A percentile compares a stretch with the other conserved stretches of the same genome.
Conservation (phyloP, 2,113 vertebrate species). For the Elephantulus edwardii region DNA sequence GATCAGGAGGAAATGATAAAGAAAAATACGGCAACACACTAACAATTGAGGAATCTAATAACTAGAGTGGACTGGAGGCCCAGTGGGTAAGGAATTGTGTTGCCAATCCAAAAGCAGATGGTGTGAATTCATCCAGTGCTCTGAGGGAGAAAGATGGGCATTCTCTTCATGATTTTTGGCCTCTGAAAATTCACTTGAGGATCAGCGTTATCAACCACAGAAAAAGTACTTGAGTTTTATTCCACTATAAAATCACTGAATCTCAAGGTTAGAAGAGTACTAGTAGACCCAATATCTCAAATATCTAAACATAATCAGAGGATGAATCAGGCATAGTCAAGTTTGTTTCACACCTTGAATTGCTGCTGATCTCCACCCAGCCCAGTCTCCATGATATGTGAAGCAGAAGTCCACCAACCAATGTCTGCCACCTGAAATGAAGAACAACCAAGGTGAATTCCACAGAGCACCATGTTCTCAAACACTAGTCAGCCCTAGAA, state of each 20-base stretch:
- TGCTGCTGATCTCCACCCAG: constrained; percentile 92
- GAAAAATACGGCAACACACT: background rate
- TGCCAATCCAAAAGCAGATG: too few species aligned
- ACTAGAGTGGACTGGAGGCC: too few species aligned
- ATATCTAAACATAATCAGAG: background rate
- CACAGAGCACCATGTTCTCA: background rate
- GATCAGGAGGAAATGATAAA: background rate
- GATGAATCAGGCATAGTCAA: background rate
- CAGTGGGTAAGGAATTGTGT: too few species aligned
- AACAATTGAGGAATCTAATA: background rate
- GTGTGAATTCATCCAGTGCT: too few species aligned
- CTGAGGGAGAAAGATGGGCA: too few species aligned
- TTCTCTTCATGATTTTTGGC: too few species aligned
- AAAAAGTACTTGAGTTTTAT: background rate
- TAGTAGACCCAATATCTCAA: background rate
- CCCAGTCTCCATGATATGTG: constrained; percentile 91
- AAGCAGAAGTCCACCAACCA: constrained; percentile 90
- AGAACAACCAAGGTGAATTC: background rate
- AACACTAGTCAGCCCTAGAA: background rate
- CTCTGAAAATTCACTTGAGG: too few species aligned
- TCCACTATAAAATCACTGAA: constrained; percentile 5
- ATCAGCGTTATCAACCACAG: constrained; percentile 1
- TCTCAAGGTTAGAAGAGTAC: background rate
- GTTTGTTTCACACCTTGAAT: constrained; percentile 86
- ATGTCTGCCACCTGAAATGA: constrained; percentile 92